A percentile compares a stretch with the other conserved stretches of the same genome.
These are phyloP conservation scores for Rhynchotus rufescens DNA, from an alignment of 2,797 vertebrate species.

Conservation along the genomic window DNA sequence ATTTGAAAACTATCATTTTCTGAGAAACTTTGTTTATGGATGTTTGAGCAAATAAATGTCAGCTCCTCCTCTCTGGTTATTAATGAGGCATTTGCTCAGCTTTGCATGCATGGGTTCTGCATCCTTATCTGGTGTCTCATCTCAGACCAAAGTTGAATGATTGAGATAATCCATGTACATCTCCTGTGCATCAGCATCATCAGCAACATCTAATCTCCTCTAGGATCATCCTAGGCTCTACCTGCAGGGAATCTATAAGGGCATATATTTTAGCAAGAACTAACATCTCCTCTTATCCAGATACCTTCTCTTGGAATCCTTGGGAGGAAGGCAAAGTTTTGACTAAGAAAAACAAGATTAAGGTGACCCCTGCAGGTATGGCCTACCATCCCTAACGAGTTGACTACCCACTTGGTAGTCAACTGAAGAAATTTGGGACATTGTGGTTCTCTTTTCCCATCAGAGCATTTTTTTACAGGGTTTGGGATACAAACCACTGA, in stretches of 20 bases:
- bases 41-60: slow-evolving; percentile 72
- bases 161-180: slow-evolving; percentile 19
- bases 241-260: slow-evolving; percentile 30
- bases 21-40: slow-evolving; percentile 68
- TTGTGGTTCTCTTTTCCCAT: not conserved
- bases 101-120: slow-evolving; percentile 48
- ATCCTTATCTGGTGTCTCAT: slow-evolving; percentile 58
- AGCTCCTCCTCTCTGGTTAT: slow-evolving; percentile 59
- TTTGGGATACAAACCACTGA: not conserved
- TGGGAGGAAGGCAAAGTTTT: not conserved
- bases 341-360: not conserved
- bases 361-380: not conserved
- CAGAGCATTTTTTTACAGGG: not conserved
- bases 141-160: slow-evolving; percentile 42
- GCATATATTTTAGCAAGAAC: not conserved
- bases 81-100: slow-evolving; percentile 41
- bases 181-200: slow-evolving; percentile 50
- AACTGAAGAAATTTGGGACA: not conserved
- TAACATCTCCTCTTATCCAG: not conserved
- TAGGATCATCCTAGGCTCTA: slow-evolving; percentile 28
- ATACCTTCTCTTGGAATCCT: not conserved
- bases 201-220: slow-evolving; percentile 58
- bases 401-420: not conserved
- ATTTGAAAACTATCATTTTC: slow-evolving; percentile 68
- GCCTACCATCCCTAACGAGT: not conserved